Evolutionary conservation across 2,888 invertebrate species (phyloP).

Genomic region (Acanthosepion esculentum): DNA sequence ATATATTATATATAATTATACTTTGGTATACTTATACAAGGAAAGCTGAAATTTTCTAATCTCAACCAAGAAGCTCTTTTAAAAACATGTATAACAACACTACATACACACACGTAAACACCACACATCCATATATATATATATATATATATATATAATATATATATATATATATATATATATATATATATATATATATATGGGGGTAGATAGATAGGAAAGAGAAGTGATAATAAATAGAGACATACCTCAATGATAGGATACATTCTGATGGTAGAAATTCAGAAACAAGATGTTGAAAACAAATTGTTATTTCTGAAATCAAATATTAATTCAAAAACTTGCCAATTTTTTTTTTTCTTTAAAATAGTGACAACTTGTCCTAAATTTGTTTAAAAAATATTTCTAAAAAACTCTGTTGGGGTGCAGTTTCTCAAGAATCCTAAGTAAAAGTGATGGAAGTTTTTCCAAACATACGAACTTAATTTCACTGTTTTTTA

Average conservation of each 20-base stretch:
- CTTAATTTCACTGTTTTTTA: not conserved
- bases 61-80: too few species aligned
- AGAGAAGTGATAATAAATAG: not conserved
- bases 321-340: not conserved
- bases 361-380: too few species aligned
- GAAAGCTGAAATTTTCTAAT: too few species aligned
- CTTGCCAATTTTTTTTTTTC: not conserved
- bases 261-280: not conserved
- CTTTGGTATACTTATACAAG: too few species aligned
- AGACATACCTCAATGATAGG: constrained; percentile 12
- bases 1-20: too few species aligned
- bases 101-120: not conserved
- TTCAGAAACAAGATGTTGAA: not conserved
- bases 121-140: too few species aligned
- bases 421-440: not conserved
- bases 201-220: not conserved
- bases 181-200: not conserved
- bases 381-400: too few species aligned
- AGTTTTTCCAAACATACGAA: not conserved
- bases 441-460: not conserved
- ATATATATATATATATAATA: not conserved
- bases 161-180: not conserved
- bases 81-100: too few species aligned
- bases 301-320: not conserved
- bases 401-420: not conserved